Base-by-base conservation (phyloP, 2,888 invertebrate genomes). In the Ichneumoninae sp. region DNA sequence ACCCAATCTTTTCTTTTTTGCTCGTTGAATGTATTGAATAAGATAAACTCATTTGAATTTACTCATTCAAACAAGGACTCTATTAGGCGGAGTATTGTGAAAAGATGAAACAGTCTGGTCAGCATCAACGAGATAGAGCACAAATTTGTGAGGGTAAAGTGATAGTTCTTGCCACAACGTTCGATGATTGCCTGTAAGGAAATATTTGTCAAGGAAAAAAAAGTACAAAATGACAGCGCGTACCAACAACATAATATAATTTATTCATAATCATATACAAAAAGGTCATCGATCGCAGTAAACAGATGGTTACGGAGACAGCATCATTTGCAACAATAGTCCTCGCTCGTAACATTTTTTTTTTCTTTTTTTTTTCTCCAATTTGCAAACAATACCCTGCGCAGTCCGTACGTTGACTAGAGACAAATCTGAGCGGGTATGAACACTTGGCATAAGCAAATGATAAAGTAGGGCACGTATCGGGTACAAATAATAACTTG, bases 61-160 rank as follows among this genome's bases (percentile, higher is more conserved):
- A 71, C 69, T 62, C 47, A 77, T 76, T 70, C 22, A 81, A 84
- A 84, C 47, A 71, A 80, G 75, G 26, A 60, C 66, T 79, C 81
- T 40, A 30, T 93, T 99, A 99, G 99, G 97, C 95, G 0, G 99
- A 99, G 86, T 99, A 98, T 94, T 99, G 99, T 94, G 98, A 98
- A 89, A 97, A 97, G 91, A 96, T 96, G 70, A 95, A 96, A 66
- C 95, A 95, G 52, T 96, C 97, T 26, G 0, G 97, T 98, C 52
- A 97, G 97, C 7, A 95, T 98, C 84, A 97, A 97, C 90, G 97
- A 98, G 88, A 94, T 98, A 76, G 96, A 97, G 90, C 96, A 97
- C 91, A 95, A 96, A 90, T 98, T 98, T 94, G 93, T 96, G 60
- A 96, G 96, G 94, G 94, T 96, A 5, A 97, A 97, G 93, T 97